These are phyloP conservation scores for Coluber constrictor DNA, from an alignment of 2,797 vertebrate species.

Conservation along the genomic window DNA sequence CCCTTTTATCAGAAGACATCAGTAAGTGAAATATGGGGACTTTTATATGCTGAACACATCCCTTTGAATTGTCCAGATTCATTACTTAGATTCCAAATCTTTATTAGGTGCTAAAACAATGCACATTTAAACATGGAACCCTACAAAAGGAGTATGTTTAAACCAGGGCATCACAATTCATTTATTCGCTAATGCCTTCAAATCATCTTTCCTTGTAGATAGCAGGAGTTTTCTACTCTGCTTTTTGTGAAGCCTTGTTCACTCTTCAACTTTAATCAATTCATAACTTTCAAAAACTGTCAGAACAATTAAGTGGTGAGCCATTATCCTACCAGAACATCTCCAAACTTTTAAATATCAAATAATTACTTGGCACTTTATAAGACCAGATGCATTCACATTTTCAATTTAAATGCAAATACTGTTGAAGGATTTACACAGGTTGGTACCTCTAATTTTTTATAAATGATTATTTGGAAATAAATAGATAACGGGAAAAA, in stretches of 20 bases:
- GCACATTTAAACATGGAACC: not conserved
- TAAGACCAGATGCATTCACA: conserved; percentile 56
- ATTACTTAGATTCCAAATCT: not conserved
- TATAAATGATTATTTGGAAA: conserved; percentile 42
- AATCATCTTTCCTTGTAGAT: not conserved
- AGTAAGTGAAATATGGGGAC: not conserved
- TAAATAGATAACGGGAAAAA: conserved; percentile 16
- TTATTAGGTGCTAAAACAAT: not conserved
- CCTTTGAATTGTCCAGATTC: not conserved
- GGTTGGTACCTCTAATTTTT: conserved; percentile 58
- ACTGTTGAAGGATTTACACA: conserved; percentile 39
- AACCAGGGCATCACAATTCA: too few relatives aligned
- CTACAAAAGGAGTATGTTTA: too few relatives aligned
- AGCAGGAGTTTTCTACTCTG: not conserved
- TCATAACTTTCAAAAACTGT: conserved; percentile 44
- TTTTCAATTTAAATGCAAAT: conserved; percentile 73
- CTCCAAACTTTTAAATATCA: conserved; percentile 62
- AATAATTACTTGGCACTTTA: conserved; percentile 62
- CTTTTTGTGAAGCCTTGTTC: not conserved
- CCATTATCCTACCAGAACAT: conserved; percentile 42
- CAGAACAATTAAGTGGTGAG: conserved; percentile 61
- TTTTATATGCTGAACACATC: not conserved
- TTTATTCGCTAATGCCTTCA: not conserved
- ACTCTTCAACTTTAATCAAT: conserved; percentile 16
- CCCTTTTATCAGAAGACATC: not conserved